Conservation (phyloP, 2,888 invertebrate genomes). For the Stegana nigrithorax region DNA sequence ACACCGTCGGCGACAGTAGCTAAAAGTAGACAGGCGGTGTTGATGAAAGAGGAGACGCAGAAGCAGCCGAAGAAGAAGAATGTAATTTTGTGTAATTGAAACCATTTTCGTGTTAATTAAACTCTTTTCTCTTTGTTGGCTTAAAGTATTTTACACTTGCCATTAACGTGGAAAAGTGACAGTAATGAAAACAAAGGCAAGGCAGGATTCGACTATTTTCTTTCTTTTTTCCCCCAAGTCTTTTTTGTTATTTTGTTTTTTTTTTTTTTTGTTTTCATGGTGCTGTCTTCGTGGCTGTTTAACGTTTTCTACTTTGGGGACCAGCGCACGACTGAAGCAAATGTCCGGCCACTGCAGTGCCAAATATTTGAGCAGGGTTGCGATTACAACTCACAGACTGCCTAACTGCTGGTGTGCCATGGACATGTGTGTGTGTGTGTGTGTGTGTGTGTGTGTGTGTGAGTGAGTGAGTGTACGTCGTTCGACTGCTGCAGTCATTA, state of each 20-base stretch:
- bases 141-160: slow-evolving; percentile 62
- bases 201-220: background rate
- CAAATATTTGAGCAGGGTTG: too few relatives aligned
- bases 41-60: background rate
- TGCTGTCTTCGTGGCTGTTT: too few relatives aligned
- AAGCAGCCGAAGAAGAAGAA: slow-evolving; percentile 41
- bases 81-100: slow-evolving; percentile 60
- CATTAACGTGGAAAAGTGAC: slow-evolving; percentile 60
- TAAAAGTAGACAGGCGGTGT: background rate
- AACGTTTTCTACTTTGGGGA: too few relatives aligned
- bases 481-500: slow-evolving; percentile 50
- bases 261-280: too few relatives aligned
- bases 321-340: too few relatives aligned
- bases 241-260: too few relatives aligned
- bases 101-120: slow-evolving; percentile 61
- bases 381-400: too few relatives aligned
- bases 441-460: too few relatives aligned
- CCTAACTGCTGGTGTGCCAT: background rate
- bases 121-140: slow-evolving; percentile 52
- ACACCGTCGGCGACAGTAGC: background rate
- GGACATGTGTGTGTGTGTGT: background rate
- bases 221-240: background rate
- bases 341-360: too few relatives aligned
- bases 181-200: slow-evolving; percentile 60
- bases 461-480: too few relatives aligned